A percentile compares a stretch with the other conserved stretches of the same genome.
Evolutionary conservation across 2,888 invertebrate genomes (phyloP).

Genomic region (Cordilura impudica): DNA sequence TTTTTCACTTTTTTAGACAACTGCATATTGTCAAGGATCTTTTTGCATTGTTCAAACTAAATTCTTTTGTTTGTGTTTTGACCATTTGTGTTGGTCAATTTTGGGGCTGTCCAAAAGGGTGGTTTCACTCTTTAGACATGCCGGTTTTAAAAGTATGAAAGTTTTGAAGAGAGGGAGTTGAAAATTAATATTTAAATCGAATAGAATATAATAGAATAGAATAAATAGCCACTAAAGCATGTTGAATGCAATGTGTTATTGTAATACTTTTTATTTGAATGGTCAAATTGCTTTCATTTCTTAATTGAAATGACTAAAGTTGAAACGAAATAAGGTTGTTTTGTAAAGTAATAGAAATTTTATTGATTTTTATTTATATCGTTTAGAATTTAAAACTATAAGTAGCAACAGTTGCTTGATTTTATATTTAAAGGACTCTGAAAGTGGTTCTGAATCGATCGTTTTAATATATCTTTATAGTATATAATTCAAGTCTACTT

Average conservation of each 20-base stretch:
- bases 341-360: background rate
- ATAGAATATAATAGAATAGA: no score
- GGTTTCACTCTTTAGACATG: background rate
- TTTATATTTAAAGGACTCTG: background rate
- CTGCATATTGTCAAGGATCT: conserved; percentile 58
- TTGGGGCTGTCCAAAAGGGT: background rate
- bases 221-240: background rate
- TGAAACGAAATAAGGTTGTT: background rate
- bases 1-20: conserved; percentile 50
- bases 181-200: background rate
- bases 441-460: no score
- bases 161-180: background rate
- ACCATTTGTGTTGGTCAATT: conserved; percentile 45
- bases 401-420: conserved; percentile 38
- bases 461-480: no score
- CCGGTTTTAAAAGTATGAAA: background rate
- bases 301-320: background rate
- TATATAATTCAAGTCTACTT: no score
- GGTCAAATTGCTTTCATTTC: background rate
- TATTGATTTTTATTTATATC: conserved; percentile 22
- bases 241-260: conserved; percentile 22
- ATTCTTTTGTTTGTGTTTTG: conserved; percentile 37
- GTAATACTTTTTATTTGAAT: conserved; percentile 3
- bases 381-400: background rate
- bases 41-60: conserved; percentile 49